phyloP scores from a whole-genome alignment of 2,797 vertebrate genomes.

The Danionella dracula region DNA sequence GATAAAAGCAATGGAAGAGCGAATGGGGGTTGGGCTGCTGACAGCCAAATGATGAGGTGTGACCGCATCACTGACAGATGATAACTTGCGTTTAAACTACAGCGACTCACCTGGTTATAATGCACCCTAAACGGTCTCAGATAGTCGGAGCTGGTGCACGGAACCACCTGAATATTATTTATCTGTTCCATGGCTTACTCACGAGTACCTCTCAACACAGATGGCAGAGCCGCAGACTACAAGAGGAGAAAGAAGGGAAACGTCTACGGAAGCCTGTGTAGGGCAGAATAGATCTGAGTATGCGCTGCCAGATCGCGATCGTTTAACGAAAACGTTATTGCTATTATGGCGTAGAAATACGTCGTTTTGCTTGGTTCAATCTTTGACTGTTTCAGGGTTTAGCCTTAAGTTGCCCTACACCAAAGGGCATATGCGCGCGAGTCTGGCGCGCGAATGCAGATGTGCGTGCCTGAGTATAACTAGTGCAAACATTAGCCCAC shows the following conservation, averaged over 20 bases:
- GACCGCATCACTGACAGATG: slow-evolving; percentile 27
- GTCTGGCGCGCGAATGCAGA: neutral
- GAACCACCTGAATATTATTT: slow-evolving; percentile 73
- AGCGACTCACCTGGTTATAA: slow-evolving; percentile 71
- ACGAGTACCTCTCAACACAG: slow-evolving; percentile 56
- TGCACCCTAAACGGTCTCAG: slow-evolving; percentile 76
- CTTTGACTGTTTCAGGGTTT: no score
- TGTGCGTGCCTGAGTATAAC: neutral
- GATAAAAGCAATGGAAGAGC: slow-evolving; percentile 40
- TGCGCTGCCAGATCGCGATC: no score
- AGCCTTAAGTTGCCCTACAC: no score
- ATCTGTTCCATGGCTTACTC: slow-evolving; percentile 73
- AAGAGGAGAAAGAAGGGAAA: slow-evolving; percentile 29
- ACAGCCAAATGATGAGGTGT: slow-evolving; percentile 27
- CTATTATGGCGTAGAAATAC: no score
- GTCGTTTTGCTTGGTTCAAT: no score
- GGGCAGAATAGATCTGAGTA: slow-evolving; percentile 34
- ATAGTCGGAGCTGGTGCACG: slow-evolving; percentile 78
- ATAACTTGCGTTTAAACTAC: slow-evolving; percentile 30
- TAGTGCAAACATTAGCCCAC: no score
- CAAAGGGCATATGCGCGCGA: no score
- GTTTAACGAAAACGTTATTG: no score
- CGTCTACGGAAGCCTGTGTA: slow-evolving; percentile 50
- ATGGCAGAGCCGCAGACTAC: slow-evolving; percentile 42
- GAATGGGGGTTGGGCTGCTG: slow-evolving; percentile 65